Percentiles rank a stretch among this genome's conserved stretches.
Conservation (phyloP, 2,888 invertebrate genomes). For the Calameuta pallipes region DNA sequence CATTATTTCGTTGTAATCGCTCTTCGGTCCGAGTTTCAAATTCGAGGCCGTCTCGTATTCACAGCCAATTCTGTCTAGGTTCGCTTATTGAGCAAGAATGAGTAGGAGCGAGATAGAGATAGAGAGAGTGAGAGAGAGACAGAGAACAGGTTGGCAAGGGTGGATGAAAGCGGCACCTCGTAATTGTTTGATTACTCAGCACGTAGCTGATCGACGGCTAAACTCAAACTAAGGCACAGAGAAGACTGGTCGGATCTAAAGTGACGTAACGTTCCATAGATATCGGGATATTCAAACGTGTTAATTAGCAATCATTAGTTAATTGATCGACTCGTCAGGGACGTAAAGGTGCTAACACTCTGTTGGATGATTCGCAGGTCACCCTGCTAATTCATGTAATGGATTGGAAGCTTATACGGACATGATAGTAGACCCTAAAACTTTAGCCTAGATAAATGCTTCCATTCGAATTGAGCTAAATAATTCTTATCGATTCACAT, state of each 20-base stretch:
- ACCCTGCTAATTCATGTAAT: slow-evolving; percentile 43
- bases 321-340: slow-evolving; percentile 54
- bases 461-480: not conserved
- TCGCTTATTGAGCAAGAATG: slow-evolving; percentile 6
- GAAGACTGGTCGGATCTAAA: slow-evolving; percentile 46
- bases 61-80: not conserved
- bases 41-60: slow-evolving; percentile 27
- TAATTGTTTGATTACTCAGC: slow-evolving; percentile 68
- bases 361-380: slow-evolving; percentile 35
- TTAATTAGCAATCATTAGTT: slow-evolving; percentile 43
- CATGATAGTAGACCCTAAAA: not conserved
- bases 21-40: slow-evolving; percentile 30
- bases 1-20: slow-evolving; percentile 63
- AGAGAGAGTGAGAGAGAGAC: slow-evolving; percentile 3
- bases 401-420: slow-evolving; percentile 26
- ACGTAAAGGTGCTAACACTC: slow-evolving; percentile 32
- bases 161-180: slow-evolving; percentile 33
- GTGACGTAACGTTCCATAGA: slow-evolving; percentile 23
- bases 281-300: slow-evolving; percentile 12
- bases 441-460: not conserved
- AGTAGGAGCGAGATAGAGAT: slow-evolving; percentile 1
- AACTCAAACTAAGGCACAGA: slow-evolving; percentile 59
- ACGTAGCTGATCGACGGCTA: slow-evolving; percentile 60
- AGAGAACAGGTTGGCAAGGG: slow-evolving; percentile 19
- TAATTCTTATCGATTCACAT: not conserved